phyloP scores from a whole-genome alignment of 2,888 invertebrate species.

The Drosophila ustulata region DNA sequence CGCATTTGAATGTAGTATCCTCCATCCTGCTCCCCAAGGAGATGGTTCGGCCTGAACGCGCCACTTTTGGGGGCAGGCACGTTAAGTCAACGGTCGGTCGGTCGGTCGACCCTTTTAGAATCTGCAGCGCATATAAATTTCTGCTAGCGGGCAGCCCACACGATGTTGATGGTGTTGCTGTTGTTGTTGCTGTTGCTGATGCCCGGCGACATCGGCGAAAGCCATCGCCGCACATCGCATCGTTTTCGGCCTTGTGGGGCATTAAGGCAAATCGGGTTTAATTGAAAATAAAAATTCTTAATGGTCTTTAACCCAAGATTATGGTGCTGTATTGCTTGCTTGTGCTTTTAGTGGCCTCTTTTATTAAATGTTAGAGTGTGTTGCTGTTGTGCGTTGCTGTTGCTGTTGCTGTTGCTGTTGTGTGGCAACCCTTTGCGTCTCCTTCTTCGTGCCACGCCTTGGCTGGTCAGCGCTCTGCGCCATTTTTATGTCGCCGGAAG shows the following conservation, averaged over 20 bases:
- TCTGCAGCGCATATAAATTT: constrained; percentile 80
- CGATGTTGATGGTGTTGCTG: constrained; percentile 46
- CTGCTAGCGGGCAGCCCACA: constrained; percentile 22
- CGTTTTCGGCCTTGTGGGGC: constrained; percentile 80
- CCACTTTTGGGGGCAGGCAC: constrained; percentile 63
- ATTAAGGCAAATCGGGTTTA: constrained; percentile 82
- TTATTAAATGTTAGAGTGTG: constrained; percentile 62
- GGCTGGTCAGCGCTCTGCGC: constrained; percentile 65
- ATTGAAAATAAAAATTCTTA: constrained; percentile 83
- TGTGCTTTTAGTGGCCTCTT: constrained; percentile 75
- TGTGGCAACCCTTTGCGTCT: constrained; percentile 38
- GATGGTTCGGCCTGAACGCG: constrained; percentile 59
- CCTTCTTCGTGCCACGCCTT: constrained; percentile 31
- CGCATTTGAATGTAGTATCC: constrained; percentile 76
- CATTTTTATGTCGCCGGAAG: constrained; percentile 81
- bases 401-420: background rate
- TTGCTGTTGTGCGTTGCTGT: constrained; percentile 4
- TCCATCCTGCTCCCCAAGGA: constrained; percentile 12
- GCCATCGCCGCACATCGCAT: constrained; percentile 40
- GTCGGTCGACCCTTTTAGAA: constrained; percentile 77
- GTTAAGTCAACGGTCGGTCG: constrained; percentile 75
- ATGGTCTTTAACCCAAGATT: constrained; percentile 82
- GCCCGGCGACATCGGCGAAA: constrained; percentile 54
- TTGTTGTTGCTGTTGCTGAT: constrained; percentile 34
- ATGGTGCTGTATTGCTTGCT: constrained; percentile 71